Percentiles rank a stretch among this genome's conserved stretches.
Conservation (phyloP, 2,888 invertebrate species). For the Parasteatoda lunata region DNA sequence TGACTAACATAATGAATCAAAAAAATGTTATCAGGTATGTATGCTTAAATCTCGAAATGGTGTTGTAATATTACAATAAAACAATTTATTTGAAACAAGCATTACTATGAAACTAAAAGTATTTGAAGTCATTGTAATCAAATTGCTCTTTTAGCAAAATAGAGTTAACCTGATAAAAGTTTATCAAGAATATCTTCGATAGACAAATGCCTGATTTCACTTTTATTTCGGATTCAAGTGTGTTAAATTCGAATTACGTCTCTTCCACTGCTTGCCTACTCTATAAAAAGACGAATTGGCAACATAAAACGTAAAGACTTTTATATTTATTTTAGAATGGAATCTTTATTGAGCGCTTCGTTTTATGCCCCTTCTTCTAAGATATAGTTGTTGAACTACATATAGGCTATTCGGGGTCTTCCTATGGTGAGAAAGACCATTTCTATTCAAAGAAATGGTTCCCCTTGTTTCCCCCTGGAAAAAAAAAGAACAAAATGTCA, state of each 20-base stretch:
- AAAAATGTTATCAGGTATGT: too few species aligned
- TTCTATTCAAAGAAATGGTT: conserved; percentile 32
- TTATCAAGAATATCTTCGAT: too few species aligned
- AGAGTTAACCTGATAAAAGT: too few species aligned
- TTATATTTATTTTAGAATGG: conserved; percentile 55
- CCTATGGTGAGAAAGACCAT: conserved; percentile 32
- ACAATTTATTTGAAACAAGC: too few species aligned
- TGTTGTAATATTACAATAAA: too few species aligned
- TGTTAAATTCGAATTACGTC: conserved; percentile 37
- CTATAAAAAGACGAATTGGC: conserved; percentile 53
- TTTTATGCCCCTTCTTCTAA: conserved; percentile 26
- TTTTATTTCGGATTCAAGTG: conserved; percentile 22
- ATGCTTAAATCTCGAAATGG: too few species aligned
- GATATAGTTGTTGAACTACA: conserved; percentile 36
- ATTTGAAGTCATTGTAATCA: too few species aligned
- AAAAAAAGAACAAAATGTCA: conserved; percentile 39
- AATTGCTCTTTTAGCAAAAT: too few species aligned
- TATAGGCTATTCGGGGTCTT: conserved; percentile 36
- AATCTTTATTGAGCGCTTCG: conserved; percentile 46
- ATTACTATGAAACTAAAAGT: too few species aligned
- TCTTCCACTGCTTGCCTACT: conserved; percentile 3
- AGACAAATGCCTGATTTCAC: background rate
- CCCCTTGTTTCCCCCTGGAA: conserved; percentile 25
- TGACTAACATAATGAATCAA: too few species aligned
- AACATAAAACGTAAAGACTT: conserved; percentile 56